These are phyloP conservation scores for Gallinago stenura DNA, from an alignment of 2,797 vertebrate genomes.

Conservation along the genomic window DNA sequence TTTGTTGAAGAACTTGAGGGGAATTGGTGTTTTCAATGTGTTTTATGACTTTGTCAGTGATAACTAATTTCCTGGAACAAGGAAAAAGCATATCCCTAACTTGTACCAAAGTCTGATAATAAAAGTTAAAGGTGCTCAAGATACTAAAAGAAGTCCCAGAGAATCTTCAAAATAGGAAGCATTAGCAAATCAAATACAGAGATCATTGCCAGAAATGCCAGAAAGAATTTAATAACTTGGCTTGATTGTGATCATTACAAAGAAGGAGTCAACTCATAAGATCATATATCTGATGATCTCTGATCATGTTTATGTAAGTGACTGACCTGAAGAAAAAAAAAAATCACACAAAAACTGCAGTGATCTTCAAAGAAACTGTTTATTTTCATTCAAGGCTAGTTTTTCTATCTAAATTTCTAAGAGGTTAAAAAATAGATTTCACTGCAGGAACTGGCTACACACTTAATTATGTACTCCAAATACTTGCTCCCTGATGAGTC, in stretches of 20 bases:
- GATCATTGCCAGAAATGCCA: background rate
- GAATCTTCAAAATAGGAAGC: background rate
- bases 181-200: background rate
- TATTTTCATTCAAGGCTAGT: background rate
- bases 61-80: background rate
- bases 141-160: background rate
- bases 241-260: background rate
- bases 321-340: background rate
- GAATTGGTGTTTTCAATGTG: background rate
- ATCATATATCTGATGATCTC: background rate
- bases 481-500: background rate
- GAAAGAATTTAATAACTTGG: background rate
- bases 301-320: background rate
- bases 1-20: background rate
- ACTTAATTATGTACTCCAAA: background rate
- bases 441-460: background rate
- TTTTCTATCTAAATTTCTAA: background rate
- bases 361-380: background rate
- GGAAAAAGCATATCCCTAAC: background rate
- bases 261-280: background rate
- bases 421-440: background rate
- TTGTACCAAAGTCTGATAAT: background rate
- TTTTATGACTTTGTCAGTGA: background rate
- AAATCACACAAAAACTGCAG: background rate
- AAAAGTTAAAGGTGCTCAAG: background rate